Conservation (phyloP, 2,888 invertebrate genomes). For the Drosophila pseudotakahashii region DNA sequence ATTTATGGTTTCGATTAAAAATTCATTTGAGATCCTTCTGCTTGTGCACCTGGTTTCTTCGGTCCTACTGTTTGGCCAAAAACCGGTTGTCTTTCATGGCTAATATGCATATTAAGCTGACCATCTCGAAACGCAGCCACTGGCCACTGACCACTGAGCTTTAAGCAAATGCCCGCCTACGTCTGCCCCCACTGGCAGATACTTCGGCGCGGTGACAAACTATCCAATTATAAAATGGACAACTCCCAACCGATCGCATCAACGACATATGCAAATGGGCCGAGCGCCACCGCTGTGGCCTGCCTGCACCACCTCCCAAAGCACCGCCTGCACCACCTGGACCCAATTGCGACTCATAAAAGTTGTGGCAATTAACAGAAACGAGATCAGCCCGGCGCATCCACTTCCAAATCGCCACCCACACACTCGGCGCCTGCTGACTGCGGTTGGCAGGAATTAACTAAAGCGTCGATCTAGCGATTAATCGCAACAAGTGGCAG, state of each 20-base stretch:
- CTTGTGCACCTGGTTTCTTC: background rate
- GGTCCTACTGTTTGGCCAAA: background rate
- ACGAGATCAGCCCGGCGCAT: constrained; percentile 52
- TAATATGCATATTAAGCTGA: constrained; percentile 44
- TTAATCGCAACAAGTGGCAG: constrained; percentile 73
- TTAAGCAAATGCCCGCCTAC: constrained; percentile 37
- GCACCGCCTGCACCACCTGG: constrained; percentile 49
- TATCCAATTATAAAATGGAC: constrained; percentile 75
- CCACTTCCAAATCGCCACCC: constrained; percentile 55
- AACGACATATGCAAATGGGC: constrained; percentile 53
- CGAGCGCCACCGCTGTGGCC: constrained; percentile 52
- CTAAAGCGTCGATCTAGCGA: constrained; percentile 76
- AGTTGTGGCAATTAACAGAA: constrained; percentile 72
- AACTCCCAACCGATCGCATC: constrained; percentile 60
- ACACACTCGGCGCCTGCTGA: constrained; percentile 51
- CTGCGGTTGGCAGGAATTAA: constrained; percentile 57
- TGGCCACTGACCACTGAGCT: constrained; percentile 40
- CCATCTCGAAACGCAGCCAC: constrained; percentile 40
- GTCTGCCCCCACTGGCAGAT: constrained; percentile 2
- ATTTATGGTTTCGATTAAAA: constrained; percentile 21
- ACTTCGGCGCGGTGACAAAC: constrained; percentile 51
- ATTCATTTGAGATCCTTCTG: constrained; percentile 20
- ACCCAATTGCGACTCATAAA: constrained; percentile 59
- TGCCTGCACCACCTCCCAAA: constrained; percentile 36
- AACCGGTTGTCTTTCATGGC: constrained; percentile 27